Conservation (phyloP, 2,797 vertebrate genomes). For the Epinephelus awoara region DNA sequence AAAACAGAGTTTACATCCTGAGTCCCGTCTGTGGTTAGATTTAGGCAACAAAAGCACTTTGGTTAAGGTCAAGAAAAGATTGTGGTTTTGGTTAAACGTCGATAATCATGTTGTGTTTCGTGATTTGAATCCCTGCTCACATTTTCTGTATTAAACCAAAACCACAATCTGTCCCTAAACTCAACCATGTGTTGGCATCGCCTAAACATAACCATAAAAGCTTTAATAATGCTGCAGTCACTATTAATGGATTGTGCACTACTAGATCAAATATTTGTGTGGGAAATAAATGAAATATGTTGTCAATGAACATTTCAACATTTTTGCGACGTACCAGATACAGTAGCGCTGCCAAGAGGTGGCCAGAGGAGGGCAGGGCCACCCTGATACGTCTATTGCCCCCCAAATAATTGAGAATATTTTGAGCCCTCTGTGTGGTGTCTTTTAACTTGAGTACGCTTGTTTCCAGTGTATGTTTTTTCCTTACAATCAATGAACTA, state of each 20-base stretch:
- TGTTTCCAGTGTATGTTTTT: too few relatives aligned
- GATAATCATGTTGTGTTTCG: not conserved
- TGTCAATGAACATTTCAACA: not conserved
- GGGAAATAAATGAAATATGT: not conserved
- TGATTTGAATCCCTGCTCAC: slow-evolving; percentile 23
- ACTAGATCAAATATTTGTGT: not conserved
- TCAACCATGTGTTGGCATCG: not conserved
- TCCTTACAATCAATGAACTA: too few relatives aligned
- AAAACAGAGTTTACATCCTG: not conserved
- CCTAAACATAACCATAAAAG: slow-evolving; percentile 10
- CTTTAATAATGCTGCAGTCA: slow-evolving; percentile 14
- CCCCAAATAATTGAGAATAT: too few relatives aligned
- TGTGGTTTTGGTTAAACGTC: not conserved
- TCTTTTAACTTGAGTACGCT: too few relatives aligned
- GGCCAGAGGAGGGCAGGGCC: too few relatives aligned
- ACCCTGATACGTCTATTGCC: too few relatives aligned
- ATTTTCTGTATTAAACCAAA: slow-evolving; percentile 1
- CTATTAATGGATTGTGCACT: not conserved
- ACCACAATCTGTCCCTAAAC: slow-evolving; percentile 6
- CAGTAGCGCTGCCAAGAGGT: too few relatives aligned
- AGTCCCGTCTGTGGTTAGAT: not conserved
- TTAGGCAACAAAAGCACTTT: slow-evolving; percentile 3
- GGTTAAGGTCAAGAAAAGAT: not conserved
- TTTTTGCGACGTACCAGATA: not conserved
- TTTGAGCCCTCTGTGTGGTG: too few relatives aligned